Evolutionary conservation across 1,140 invertebrate species (phyloP).

Genomic region (Dendroctonus valens): DNA sequence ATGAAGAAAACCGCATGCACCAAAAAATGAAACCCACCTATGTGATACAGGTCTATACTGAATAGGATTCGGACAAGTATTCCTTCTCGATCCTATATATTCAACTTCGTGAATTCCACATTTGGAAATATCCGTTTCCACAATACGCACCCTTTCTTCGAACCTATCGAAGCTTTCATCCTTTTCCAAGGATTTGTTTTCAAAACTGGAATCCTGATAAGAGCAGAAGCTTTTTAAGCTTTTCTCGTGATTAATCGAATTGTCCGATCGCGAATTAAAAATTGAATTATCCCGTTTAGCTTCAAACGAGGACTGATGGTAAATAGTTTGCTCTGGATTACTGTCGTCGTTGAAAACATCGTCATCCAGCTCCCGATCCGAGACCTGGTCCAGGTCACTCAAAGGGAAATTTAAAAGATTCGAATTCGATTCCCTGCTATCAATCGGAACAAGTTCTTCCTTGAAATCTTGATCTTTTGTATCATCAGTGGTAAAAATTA

Average conservation of each 20-base stretch:
- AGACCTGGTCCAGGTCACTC: conserved; percentile 42
- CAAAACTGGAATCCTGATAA: conserved; percentile 51
- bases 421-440: conserved; percentile 48
- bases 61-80: conserved; percentile 70
- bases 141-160: conserved; percentile 57
- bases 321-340: conserved; percentile 50
- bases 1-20: neutral
- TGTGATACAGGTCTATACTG: conserved; percentile 62
- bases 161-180: conserved; percentile 56
- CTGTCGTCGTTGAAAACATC: conserved; percentile 53
- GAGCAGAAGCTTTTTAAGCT: conserved; percentile 49
- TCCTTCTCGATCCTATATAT: conserved; percentile 58
- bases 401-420: conserved; percentile 36
- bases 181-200: conserved; percentile 50
- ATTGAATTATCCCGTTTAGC: conserved; percentile 51
- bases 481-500: conserved; percentile 77
- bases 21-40: conserved; percentile 42
- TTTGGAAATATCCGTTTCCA: conserved; percentile 78
- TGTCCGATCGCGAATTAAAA: conserved; percentile 49
- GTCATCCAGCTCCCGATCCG: conserved; percentile 48
- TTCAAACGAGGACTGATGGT: conserved; percentile 36
- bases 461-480: conserved; percentile 64
- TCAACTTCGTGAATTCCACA: conserved; percentile 62
- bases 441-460: conserved; percentile 73
- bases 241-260: conserved; percentile 50